Evolutionary conservation across 2,797 vertebrate genomes (phyloP).

Genomic region (Megaceryle alcyon): DNA sequence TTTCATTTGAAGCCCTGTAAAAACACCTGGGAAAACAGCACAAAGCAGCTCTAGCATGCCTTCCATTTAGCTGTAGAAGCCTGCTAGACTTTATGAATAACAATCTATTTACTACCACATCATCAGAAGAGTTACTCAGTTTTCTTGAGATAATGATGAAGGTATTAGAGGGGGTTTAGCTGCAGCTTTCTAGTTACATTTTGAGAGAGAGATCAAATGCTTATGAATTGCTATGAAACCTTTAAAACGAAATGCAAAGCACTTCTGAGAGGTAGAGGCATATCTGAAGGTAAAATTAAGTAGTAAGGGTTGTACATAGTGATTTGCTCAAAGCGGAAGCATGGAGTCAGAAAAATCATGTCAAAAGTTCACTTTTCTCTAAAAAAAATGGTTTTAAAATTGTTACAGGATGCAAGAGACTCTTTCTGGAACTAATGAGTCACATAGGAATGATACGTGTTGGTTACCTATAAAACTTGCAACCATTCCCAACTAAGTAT

Average conservation of each 20-base stretch:
- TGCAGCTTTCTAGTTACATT: neutral
- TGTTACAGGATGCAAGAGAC: neutral
- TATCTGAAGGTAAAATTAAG: neutral
- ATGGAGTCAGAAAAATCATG: neutral
- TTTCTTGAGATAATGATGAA: neutral
- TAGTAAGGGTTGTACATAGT: neutral
- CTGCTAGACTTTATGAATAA: neutral
- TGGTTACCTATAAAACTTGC: neutral
- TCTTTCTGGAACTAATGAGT: neutral
- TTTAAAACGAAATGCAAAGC: neutral
- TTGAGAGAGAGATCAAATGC: neutral
- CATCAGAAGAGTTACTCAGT: neutral
- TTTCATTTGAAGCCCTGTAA: neutral
- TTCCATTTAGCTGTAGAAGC: neutral
- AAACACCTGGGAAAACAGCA: neutral
- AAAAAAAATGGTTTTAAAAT: neutral
- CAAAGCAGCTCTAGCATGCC: neutral
- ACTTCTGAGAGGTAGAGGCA: neutral
- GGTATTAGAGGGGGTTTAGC: neutral
- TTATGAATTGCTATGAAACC: neutral
- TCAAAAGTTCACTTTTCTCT: neutral
- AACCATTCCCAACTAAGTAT: neutral
- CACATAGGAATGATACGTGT: fast-evolving
- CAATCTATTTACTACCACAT: neutral
- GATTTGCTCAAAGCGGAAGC: neutral